These are phyloP conservation scores for Drosophila demipolita DNA, from an alignment of 2,888 invertebrate species.

Conservation along the genomic window DNA sequence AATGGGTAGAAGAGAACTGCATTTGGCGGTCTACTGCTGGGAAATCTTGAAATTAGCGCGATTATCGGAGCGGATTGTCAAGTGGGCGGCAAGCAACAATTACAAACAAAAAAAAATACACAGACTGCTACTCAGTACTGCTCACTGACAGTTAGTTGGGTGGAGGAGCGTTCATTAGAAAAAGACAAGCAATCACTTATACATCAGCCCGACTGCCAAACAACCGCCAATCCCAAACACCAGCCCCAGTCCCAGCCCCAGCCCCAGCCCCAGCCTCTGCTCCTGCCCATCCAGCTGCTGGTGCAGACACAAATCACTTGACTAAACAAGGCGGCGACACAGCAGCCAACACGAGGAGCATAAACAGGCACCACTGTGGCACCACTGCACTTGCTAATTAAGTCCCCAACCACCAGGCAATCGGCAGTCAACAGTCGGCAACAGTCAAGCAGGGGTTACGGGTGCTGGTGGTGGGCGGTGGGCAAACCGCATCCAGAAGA, in stretches of 20 bases:
- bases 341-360: slow-evolving; percentile 60
- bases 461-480: slow-evolving; percentile 1
- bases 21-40: slow-evolving; percentile 75
- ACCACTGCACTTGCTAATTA: slow-evolving; percentile 83
- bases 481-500: slow-evolving; percentile 55
- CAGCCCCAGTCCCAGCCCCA: neutral
- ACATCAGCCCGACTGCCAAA: slow-evolving; percentile 1
- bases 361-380: slow-evolving; percentile 48
- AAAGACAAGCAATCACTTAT: slow-evolving; percentile 80
- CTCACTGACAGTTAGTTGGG: slow-evolving; percentile 14
- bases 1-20: slow-evolving; percentile 52
- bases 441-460: neutral
- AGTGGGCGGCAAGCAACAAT: slow-evolving; percentile 68
- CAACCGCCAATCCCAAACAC: neutral
- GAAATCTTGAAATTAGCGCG: slow-evolving; percentile 85
- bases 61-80: slow-evolving; percentile 81
- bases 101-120: slow-evolving; percentile 54
- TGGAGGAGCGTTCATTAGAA: slow-evolving; percentile 53
- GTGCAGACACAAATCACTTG: slow-evolving; percentile 75
- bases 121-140: slow-evolving; percentile 11
- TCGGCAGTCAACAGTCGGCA: slow-evolving; percentile 24
- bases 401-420: slow-evolving; percentile 77
- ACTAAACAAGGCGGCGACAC: slow-evolving; percentile 75
- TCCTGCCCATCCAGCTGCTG: slow-evolving; percentile 12
- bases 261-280: slow-evolving; percentile 9